Conservation (phyloP, 2,113 vertebrate species). For the Probosciger aterrimus region DNA sequence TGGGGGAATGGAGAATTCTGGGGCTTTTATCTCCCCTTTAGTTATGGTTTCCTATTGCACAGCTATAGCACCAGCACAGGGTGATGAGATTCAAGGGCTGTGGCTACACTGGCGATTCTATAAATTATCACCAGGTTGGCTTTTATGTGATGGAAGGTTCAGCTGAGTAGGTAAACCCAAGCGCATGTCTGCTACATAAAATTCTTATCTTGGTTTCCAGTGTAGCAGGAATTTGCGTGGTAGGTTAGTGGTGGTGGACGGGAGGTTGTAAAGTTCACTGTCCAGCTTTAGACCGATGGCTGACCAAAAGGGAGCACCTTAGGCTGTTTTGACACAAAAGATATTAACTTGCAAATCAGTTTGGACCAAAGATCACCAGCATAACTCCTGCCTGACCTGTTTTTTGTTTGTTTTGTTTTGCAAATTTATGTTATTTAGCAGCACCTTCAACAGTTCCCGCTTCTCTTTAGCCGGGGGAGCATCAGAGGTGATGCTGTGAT, state of each 20-base stretch:
- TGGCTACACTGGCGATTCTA: neutral
- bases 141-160: neutral
- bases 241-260: fast-evolving
- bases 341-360: neutral
- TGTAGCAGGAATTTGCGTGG: neutral
- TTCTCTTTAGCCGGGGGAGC: neutral
- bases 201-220: neutral
- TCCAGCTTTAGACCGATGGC: neutral
- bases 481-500: neutral
- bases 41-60: neutral
- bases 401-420: neutral
- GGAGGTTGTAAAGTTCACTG: neutral
- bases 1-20: neutral
- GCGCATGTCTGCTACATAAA: neutral
- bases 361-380: neutral
- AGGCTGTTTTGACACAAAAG: neutral
- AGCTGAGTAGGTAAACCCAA: neutral
- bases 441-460: neutral
- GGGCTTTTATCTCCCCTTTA: neutral
- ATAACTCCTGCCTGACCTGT: neutral
- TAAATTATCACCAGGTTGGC: neutral
- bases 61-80: fast-evolving
- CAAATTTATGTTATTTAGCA: neutral
- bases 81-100: neutral
- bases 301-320: neutral